Conservation (phyloP, 2,113 vertebrate genomes). For the Acrocephalus arundinaceus region DNA sequence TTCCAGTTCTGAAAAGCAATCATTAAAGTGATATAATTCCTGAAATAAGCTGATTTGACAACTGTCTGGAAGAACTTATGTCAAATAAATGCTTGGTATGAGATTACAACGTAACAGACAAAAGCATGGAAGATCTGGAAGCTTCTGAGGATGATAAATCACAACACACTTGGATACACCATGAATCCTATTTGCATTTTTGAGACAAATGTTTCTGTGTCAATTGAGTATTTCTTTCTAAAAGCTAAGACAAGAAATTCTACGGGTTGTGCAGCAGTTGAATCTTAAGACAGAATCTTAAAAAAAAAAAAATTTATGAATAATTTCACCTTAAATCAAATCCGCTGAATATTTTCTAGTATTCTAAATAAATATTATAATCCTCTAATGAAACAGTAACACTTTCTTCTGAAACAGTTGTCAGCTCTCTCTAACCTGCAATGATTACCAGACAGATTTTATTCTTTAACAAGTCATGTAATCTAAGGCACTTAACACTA, state of each 20-base stretch:
- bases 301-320: neutral
- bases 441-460: neutral
- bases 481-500: neutral
- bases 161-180: neutral
- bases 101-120: neutral
- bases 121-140: neutral
- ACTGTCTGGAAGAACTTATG: neutral
- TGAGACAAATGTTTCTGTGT: neutral
- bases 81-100: neutral
- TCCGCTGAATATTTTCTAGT: neutral
- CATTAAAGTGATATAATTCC: neutral
- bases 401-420: neutral
- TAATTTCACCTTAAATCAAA: neutral
- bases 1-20: neutral
- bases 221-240: neutral
- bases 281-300: neutral
- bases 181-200: neutral
- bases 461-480: neutral
- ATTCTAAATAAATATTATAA: conserved; percentile 5
- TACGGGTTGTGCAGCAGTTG: neutral
- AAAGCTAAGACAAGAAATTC: neutral
- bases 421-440: neutral
- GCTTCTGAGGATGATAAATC: neutral
- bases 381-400: neutral
- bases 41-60: neutral